Evolutionary conservation across 2,888 invertebrate species (phyloP).

Genomic region (Hylaea fasciaria): DNA sequence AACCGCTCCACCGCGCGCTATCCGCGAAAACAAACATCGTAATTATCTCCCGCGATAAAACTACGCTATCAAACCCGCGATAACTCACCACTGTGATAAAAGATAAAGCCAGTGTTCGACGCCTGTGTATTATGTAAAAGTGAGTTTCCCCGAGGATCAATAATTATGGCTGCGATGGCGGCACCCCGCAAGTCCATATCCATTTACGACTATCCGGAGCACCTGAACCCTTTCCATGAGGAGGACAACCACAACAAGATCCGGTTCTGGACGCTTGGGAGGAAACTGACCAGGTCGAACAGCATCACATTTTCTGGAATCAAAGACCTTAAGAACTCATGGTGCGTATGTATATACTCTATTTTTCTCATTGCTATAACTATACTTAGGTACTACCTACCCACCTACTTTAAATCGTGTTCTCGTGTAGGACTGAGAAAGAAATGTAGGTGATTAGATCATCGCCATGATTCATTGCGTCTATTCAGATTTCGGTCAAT

Average conservation of each 20-base stretch:
- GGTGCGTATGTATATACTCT: constrained; percentile 78
- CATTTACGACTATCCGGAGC: constrained; percentile 90
- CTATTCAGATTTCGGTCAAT: constrained; percentile 41
- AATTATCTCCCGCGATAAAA: constrained; percentile 80
- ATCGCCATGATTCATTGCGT: constrained; percentile 27
- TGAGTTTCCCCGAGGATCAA: constrained; percentile 58
- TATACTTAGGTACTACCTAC: neutral
- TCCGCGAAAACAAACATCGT: constrained; percentile 74
- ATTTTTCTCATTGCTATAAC: neutral
- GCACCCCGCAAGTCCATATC: constrained; percentile 81
- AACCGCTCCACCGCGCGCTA: constrained; percentile 34
- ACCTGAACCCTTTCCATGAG: constrained; percentile 90
- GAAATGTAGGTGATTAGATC: constrained; percentile 25
- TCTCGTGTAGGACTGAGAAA: neutral
- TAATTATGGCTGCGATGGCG: constrained; percentile 75
- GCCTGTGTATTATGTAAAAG: constrained; percentile 79
- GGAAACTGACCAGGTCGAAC: constrained; percentile 82
- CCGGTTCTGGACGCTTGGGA: constrained; percentile 86
- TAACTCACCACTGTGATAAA: constrained; percentile 71
- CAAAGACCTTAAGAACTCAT: constrained; percentile 84
- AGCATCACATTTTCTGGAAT: constrained; percentile 87
- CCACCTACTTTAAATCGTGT: too few species aligned
- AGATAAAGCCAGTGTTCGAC: constrained; percentile 79
- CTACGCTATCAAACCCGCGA: constrained; percentile 62
- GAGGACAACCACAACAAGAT: constrained; percentile 87